Conservation (phyloP, 2,888 invertebrate genomes). For the Dicranocentrus wangi region DNA sequence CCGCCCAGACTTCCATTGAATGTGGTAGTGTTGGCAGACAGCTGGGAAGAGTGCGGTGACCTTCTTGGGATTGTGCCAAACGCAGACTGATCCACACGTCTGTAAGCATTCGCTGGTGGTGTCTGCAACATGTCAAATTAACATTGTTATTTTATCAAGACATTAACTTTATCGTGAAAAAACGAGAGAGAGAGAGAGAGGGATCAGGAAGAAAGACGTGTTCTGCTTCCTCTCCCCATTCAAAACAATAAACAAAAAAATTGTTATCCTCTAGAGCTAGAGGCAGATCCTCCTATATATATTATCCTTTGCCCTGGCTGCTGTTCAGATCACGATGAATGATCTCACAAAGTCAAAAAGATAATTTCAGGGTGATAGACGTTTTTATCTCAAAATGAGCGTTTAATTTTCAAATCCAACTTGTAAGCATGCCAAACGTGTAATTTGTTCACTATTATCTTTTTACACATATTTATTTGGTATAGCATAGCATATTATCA, state of each 20-base stretch:
- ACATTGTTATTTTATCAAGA: slow-evolving; percentile 51
- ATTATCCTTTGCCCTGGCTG: too few species aligned
- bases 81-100: slow-evolving; percentile 79
- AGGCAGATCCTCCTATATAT: too few species aligned
- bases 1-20: slow-evolving; percentile 66
- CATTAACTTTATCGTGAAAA: slow-evolving; percentile 12
- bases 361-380: slow-evolving; percentile 8
- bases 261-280: too few species aligned
- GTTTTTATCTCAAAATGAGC: neutral
- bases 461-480: slow-evolving; percentile 19
- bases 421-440: neutral
- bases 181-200: too few species aligned
- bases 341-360: neutral
- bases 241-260: slow-evolving; percentile 10
- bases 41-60: slow-evolving; percentile 67
- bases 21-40: slow-evolving; percentile 64
- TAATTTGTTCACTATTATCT: neutral
- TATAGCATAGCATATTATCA: too few species aligned
- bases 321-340: neutral
- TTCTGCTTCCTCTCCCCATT: neutral
- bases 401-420: neutral
- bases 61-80: slow-evolving; percentile 72
- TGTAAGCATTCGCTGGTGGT: slow-evolving; percentile 82
- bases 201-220: slow-evolving; percentile 3
- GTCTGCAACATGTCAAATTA: slow-evolving; percentile 77